These are phyloP conservation scores for Pedicia rivosa DNA, from an alignment of 2,888 invertebrate genomes.

Conservation along the genomic window DNA sequence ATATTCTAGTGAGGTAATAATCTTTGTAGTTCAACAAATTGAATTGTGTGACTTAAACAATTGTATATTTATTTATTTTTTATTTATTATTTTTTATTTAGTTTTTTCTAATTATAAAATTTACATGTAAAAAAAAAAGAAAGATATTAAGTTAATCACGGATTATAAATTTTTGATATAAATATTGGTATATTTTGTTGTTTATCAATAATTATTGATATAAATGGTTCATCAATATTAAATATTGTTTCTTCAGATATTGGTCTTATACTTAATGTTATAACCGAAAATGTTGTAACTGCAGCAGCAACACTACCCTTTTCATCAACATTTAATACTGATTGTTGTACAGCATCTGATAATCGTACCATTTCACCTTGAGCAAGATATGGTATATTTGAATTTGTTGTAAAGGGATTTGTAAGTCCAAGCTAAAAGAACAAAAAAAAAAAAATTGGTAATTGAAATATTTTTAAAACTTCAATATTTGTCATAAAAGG, in stretches of 20 bases:
- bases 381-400: constrained; percentile 26
- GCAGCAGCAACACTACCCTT: constrained; percentile 35
- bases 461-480: too few relatives aligned
- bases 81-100: too few relatives aligned
- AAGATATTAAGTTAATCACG: too few relatives aligned
- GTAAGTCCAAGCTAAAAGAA: too few relatives aligned
- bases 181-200: constrained; percentile 33
- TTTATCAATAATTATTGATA: constrained; percentile 34
- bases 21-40: too few relatives aligned
- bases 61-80: too few relatives aligned
- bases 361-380: constrained; percentile 18
- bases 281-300: constrained; percentile 31
- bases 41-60: too few relatives aligned
- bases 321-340: constrained; percentile 36
- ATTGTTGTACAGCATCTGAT: constrained; percentile 34
- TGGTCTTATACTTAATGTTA: constrained; percentile 32
- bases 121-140: too few relatives aligned
- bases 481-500: too few relatives aligned
- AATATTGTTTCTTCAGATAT: constrained; percentile 24
- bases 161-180: constrained; percentile 34
- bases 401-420: constrained; percentile 27
- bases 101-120: too few relatives aligned
- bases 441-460: too few relatives aligned
- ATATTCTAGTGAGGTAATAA: too few relatives aligned
- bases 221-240: constrained; percentile 34